A percentile compares a stretch with the other conserved stretches of the same genome.
Evolutionary conservation across 2,888 invertebrate species (phyloP).

Genomic region (Mythimna impura): DNA sequence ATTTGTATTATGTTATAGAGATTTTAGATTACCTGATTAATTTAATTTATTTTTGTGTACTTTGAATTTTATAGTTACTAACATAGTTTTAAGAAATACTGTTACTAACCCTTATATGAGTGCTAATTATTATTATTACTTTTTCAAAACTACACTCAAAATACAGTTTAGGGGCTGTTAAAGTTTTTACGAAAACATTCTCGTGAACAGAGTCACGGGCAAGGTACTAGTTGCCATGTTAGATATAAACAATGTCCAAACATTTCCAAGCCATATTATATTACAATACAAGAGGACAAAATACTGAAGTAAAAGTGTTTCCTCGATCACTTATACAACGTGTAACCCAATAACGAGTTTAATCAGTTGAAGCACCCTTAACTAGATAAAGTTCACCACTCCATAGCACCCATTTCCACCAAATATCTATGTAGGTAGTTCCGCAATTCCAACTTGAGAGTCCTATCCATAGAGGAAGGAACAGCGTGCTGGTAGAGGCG

Average conservation of each 20-base stretch:
- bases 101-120: no score
- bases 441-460: not conserved
- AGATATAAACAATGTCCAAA: not conserved
- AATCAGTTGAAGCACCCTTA: slow-evolving; percentile 46
- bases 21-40: no score
- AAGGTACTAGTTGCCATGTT: no score
- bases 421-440: slow-evolving; percentile 3
- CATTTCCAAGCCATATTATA: slow-evolving; percentile 14
- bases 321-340: slow-evolving; percentile 18
- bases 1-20: no score
- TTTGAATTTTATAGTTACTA: no score
- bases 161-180: no score
- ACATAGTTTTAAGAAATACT: no score
- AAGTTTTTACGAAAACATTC: no score
- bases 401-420: slow-evolving; percentile 12
- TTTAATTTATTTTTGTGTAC: no score
- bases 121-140: no score
- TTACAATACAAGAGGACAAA: slow-evolving; percentile 19
- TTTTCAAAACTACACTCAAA: no score
- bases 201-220: no score
- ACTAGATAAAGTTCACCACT: slow-evolving; percentile 41
- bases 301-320: slow-evolving; percentile 23
- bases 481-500: not conserved
- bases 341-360: slow-evolving; percentile 37
- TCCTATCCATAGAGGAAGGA: not conserved